Percentiles rank a stretch among this genome's conserved stretches.
These are phyloP conservation scores for Archaeoteleia sp. DNA, from an alignment of 2,888 invertebrate genomes.

Conservation along the genomic window DNA sequence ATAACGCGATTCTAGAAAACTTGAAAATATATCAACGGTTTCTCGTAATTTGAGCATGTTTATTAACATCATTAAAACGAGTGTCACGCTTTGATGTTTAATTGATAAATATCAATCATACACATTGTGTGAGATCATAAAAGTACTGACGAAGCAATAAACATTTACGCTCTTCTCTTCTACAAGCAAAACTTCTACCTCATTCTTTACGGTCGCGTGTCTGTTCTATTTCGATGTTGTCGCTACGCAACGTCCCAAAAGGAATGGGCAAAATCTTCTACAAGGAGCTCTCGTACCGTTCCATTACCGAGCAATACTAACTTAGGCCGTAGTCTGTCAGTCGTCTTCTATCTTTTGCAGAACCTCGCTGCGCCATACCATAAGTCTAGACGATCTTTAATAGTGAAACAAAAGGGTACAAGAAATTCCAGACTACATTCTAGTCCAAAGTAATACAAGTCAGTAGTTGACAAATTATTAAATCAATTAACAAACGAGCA, in stretches of 20 bases:
- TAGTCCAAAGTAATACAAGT: too few species aligned
- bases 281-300: conserved; percentile 37
- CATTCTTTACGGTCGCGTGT: conserved; percentile 42
- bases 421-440: conserved; percentile 39
- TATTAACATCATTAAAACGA: too few species aligned
- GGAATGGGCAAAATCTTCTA: conserved; percentile 54
- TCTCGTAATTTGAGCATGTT: too few species aligned
- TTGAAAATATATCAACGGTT: conserved; percentile 22
- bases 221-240: conserved; percentile 61
- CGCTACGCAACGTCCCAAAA: conserved; percentile 58
- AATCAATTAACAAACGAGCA: conserved; percentile 44
- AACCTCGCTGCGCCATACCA: conserved; percentile 31
- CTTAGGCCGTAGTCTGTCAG: conserved; percentile 57
- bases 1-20: conserved; percentile 11
- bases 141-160: too few species aligned
- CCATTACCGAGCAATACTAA: conserved; percentile 59
- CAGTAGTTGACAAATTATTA: too few species aligned
- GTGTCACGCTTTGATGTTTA: too few species aligned
- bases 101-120: too few species aligned
- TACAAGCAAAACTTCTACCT: too few species aligned
- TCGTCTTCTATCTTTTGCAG: conserved; percentile 37
- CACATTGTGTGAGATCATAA: too few species aligned
- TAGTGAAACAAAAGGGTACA: conserved; percentile 38
- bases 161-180: too few species aligned
- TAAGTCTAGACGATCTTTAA: conserved; percentile 44